A percentile compares a stretch with the other conserved stretches of the same genome.
Evolutionary conservation across 1,140 invertebrate genomes (phyloP).

Genomic region (Halictus rubicundus): DNA sequence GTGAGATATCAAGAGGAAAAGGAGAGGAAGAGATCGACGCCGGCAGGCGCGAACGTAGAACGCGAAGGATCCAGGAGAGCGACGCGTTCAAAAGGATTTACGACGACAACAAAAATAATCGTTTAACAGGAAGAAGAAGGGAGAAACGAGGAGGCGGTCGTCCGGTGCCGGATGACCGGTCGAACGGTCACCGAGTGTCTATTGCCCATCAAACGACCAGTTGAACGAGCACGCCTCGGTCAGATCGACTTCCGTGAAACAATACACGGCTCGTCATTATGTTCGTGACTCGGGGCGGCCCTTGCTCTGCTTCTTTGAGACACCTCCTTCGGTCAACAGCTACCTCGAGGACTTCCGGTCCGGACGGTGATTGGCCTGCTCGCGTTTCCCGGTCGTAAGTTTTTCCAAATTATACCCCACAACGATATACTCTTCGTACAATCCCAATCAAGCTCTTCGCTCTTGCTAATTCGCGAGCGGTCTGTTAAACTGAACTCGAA

Average conservation of each 20-base stretch:
- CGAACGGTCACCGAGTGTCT: conserved; percentile 65
- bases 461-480: too few relatives aligned
- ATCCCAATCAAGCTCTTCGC: too few relatives aligned
- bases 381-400: neutral
- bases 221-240: conserved; percentile 56
- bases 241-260: conserved; percentile 56
- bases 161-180: conserved; percentile 54
- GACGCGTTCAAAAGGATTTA: conserved; percentile 66
- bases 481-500: too few relatives aligned
- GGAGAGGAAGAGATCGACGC: conserved; percentile 17
- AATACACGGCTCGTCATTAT: conserved; percentile 47
- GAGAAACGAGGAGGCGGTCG: conserved; percentile 36
- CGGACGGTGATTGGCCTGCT: too few relatives aligned
- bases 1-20: conserved; percentile 65
- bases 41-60: conserved; percentile 51
- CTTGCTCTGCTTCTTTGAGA: neutral
- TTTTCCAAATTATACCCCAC: neutral
- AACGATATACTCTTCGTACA: too few relatives aligned
- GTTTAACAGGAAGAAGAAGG: conserved; percentile 58
- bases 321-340: neutral
- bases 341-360: neutral
- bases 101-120: conserved; percentile 71
- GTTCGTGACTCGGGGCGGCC: neutral
- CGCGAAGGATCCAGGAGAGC: conserved; percentile 57
- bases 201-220: conserved; percentile 65